These are phyloP conservation scores for Sardina pilchardus DNA, from an alignment of 2,113 vertebrate species.

Conservation along the genomic window DNA sequence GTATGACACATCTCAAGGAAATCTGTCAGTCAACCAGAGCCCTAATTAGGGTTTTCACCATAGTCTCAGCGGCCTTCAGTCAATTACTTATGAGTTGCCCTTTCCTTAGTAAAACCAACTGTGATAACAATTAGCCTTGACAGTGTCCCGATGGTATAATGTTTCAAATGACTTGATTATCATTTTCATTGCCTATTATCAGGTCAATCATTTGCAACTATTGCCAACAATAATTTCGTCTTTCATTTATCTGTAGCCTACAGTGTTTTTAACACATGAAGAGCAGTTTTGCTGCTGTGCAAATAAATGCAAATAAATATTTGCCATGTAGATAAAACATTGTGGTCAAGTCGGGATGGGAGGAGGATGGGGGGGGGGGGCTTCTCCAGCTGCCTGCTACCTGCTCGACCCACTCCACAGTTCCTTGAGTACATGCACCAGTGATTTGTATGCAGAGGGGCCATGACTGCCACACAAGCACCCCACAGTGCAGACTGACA, in stretches of 20 bases:
- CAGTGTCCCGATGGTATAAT: neutral
- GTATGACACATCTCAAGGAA: neutral
- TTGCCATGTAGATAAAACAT: neutral
- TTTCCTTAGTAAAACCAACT: neutral
- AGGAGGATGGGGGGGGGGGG: neutral
- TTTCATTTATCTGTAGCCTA: neutral
- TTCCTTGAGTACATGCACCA: neutral
- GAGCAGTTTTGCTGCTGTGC: too few species aligned
- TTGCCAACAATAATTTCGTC: neutral
- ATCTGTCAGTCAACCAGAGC: neutral
- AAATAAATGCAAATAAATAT: neutral
- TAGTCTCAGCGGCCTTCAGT: neutral
- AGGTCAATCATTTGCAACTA: neutral
- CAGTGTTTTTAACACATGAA: neutral
- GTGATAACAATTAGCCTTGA: neutral
- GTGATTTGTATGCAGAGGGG: conserved; percentile 16
- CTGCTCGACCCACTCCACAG: neutral
- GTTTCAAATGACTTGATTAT: neutral
- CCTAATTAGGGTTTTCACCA: conserved; percentile 4
- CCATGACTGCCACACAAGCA: neutral
- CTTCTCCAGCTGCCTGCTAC: conserved; percentile 14
- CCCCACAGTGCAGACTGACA: conserved; percentile 17
- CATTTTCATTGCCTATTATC: neutral
- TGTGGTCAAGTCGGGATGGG: neutral
- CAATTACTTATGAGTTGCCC: neutral